Evolutionary conservation across 2,888 invertebrate genomes (phyloP), one percentile per base, ranked within the genome.

Genomic region (Cecidostiba fungosa): DNA sequence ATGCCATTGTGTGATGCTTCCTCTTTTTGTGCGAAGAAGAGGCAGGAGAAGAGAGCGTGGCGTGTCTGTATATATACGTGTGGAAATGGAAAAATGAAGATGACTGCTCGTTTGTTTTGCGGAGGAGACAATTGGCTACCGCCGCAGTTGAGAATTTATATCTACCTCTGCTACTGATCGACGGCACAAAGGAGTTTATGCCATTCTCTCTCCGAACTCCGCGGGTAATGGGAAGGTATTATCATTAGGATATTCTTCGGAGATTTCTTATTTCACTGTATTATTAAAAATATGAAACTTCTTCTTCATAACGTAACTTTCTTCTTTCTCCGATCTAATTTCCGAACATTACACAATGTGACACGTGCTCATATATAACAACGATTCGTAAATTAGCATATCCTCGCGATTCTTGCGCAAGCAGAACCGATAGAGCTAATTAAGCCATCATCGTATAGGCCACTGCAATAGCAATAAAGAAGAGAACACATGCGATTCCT

Each of bases 71-170:
- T 36, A n/a, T 12, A n/a, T 72, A 39, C 16, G 29, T 19, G 19
- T 72, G 36, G 39, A 26, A 47, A n/a, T 32, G 23, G 23, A 78
- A 78, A 78, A 80, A 78, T 78, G 62, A 78, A 62, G 81, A 73
- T 69, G 77, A 54, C 36, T 72, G 77, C 82, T 78, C 62, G 74
- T 72, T 79, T 77, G 62, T 82, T 85, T 76, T 82, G 76, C 36
- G 73, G 47, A 29, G 26, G 29, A 66, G 66, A 66, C 66, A 66
- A 66, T 66, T 29, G 66, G 29, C 54, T 59, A 59, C 66, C 14
- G 26, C 12, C 3, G 66, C 14, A 14, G 12, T 62, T 14, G 4
- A 29, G 62, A 3, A 62, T 62, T 62, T 62, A 59, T 59, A 6
- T 23, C 5, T 16, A 50, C 19, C 16, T 50, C 62, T 10, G 62